Evolutionary conservation across 1,140 invertebrate species (phyloP).

Genomic region (Lanistes nyassanus): DNA sequence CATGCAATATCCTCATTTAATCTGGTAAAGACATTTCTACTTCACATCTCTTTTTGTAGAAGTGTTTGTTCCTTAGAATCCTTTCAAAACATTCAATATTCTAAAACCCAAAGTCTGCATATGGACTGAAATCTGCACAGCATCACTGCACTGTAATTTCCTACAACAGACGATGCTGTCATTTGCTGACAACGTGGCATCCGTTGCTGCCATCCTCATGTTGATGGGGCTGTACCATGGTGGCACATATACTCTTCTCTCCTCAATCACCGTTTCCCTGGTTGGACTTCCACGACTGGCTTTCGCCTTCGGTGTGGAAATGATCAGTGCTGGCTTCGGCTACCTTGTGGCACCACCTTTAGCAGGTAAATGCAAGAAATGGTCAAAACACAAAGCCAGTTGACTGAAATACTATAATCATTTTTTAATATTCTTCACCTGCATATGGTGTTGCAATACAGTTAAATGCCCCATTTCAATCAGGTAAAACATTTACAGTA

Average conservation of each 20-base stretch:
- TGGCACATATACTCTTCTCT: conserved; percentile 16
- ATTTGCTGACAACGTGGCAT: conserved; percentile 5
- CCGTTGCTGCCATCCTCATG: conserved; percentile 4
- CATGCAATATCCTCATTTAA: conserved; percentile 7
- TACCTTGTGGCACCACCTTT: conserved; percentile 34
- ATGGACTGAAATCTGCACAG: too few species aligned
- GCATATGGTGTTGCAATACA: too few species aligned
- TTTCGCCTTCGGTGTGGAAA: conserved; percentile 30
- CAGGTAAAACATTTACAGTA: too few species aligned
- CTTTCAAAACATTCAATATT: too few species aligned
- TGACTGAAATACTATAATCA: too few species aligned
- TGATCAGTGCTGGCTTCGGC: conserved; percentile 33
- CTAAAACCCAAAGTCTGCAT: too few species aligned
- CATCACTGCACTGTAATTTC: too few species aligned
- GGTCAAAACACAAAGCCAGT: not conserved
- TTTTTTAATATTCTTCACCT: too few species aligned
- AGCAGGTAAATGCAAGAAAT: conserved; percentile 22
- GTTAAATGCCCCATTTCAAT: too few species aligned
- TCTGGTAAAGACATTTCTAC: too few species aligned
- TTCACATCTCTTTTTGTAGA: too few species aligned
- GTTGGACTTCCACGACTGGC: conserved; percentile 26
- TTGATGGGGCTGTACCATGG: conserved; percentile 19
- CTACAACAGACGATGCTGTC: not conserved
- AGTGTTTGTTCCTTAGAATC: too few species aligned
- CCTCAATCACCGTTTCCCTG: conserved; percentile 16